A percentile compares a stretch with the other conserved stretches of the same genome.
Evolutionary conservation across 2,888 invertebrate species (phyloP).

Genomic region (Dolichopus griseipennis): DNA sequence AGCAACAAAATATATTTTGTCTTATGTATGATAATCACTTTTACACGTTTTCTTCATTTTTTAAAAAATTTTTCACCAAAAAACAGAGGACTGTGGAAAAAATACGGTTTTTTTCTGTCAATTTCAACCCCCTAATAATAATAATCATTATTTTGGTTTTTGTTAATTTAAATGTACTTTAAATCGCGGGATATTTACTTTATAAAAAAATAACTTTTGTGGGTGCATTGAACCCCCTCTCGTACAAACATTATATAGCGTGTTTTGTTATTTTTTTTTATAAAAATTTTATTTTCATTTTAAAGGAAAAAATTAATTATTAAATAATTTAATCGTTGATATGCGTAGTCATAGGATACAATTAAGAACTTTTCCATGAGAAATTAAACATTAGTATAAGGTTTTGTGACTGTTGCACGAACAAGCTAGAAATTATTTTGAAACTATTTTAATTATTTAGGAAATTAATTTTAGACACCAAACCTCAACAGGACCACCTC

Average conservation of each 20-base stretch:
- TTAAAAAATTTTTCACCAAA: too few relatives aligned
- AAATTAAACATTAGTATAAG: too few relatives aligned
- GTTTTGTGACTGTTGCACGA: too few relatives aligned
- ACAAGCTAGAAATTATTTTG: too few relatives aligned
- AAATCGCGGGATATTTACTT: not conserved
- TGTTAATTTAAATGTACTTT: not conserved
- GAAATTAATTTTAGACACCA: too few relatives aligned
- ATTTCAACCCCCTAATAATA: slow-evolving; percentile 2
- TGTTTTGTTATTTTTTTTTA: not conserved
- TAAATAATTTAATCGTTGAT: too few relatives aligned
- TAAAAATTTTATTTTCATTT: not conserved
- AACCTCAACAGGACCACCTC: too few relatives aligned
- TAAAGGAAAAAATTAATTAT: too few relatives aligned
- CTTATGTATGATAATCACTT: not conserved
- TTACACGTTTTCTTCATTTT: not conserved
- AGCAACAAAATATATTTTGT: not conserved
- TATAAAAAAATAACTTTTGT: not conserved
- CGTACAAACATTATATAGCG: not conserved
- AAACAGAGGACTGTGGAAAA: too few relatives aligned
- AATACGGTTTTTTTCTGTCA: not conserved
- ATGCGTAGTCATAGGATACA: too few relatives aligned
- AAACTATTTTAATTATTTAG: too few relatives aligned
- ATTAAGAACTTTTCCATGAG: too few relatives aligned
- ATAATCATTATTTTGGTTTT: not conserved
- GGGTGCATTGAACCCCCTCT: not conserved